These are phyloP conservation scores for Petromus typicus DNA, from an alignment of 2,113 vertebrate genomes.

Conservation along the genomic window DNA sequence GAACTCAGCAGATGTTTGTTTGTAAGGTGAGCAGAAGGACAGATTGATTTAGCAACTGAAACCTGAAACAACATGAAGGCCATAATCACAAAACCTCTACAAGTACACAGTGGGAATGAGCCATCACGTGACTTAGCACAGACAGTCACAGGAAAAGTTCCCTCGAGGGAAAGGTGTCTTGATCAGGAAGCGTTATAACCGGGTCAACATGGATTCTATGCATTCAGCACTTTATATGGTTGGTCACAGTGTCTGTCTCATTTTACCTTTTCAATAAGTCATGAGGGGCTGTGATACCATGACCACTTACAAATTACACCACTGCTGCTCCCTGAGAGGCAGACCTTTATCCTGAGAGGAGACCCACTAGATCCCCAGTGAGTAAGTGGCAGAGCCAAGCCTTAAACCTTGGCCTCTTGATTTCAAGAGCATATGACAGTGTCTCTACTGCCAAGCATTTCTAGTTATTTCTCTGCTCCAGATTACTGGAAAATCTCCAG, in stretches of 20 bases:
- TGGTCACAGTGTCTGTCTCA: neutral
- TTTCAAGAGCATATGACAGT: neutral
- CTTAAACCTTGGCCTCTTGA: neutral
- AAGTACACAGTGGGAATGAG: neutral
- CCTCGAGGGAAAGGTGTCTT: neutral
- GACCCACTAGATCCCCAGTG: neutral
- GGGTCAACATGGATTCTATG: neutral
- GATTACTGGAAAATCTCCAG: neutral
- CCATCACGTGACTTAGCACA: neutral
- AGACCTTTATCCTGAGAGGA: neutral
- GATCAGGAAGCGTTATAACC: neutral
- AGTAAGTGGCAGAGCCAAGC: neutral
- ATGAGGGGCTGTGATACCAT: neutral
- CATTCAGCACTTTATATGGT: neutral
- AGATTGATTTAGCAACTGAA: neutral
- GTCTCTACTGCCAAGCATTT: neutral
- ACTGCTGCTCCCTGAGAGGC: neutral
- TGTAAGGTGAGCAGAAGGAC: neutral
- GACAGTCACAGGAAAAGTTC: neutral
- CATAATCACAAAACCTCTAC: neutral
- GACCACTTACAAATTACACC: neutral
- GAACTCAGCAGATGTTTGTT: neutral
- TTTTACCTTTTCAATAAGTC: neutral
- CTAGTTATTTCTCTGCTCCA: neutral
- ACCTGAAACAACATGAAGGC: no score